Evolutionary conservation across 2,888 invertebrate species (phyloP), one percentile per base, ranked within the genome.

Genomic region (Cinara cedri): DNA sequence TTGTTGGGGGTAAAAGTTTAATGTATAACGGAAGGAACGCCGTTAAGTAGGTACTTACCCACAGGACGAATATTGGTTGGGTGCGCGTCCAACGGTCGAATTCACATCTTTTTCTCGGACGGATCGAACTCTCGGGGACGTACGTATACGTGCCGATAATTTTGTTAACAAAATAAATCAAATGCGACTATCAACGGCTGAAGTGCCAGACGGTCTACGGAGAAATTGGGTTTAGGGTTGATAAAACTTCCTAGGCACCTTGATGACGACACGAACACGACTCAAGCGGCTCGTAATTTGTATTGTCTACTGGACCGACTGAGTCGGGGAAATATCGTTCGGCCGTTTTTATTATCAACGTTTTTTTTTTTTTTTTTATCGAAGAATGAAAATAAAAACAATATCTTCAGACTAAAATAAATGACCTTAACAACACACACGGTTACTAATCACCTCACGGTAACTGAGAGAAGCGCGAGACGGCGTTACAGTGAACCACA

Each of bases 371-470:
- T 46, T 46, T 10, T 46, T 46, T 46, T 24, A 34, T 3, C 42
- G 19, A 19, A 14, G 13, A 55, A 42, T 10, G 54, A 71, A 55
- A 71, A 55, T 71, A 55, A 55, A 51, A 13, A n/a, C n/a, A 26
- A 26, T 26, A 19, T 16, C 16, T 9, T 16, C 42, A 16, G 71
- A 71, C 71, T 16, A 42, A 55, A 71, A 71, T 71, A 71, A 71
- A 71, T 55, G 71, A 71, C 71, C 71, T 71, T 55, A 71, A 42
- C 24, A 16, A 21, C 55, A 11, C 60, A 34, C 60, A 60, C 60
- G 11, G 16, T 16, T 34, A n/a, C 16, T 57, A 54, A 54, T 54
- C 54, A 19, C 46, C 6, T 1, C 46, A 6, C 34, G 34, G 34
- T 34, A 34, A 4, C 34, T 34, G 34, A 3, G 34, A 34, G 34